phyloP scores from a whole-genome alignment of 2,797 vertebrate genomes.

The Crax fasciolata region DNA sequence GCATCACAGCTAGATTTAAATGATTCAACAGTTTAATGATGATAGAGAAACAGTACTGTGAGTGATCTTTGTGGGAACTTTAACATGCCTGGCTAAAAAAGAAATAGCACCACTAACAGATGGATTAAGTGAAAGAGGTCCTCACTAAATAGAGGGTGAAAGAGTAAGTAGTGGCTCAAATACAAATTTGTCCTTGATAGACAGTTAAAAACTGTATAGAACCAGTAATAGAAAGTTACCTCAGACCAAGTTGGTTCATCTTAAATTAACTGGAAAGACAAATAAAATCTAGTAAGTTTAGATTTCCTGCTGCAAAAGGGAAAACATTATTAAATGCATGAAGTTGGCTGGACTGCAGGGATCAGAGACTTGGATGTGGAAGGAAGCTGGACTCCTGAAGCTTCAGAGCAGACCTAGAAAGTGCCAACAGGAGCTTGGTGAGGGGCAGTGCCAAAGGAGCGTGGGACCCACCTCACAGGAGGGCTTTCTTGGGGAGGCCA shows the following conservation, averaged over 20 bases:
- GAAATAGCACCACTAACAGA: neutral
- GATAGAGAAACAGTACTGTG: neutral
- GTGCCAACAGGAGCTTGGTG: no score
- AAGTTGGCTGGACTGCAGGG: neutral
- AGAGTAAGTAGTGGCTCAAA: neutral
- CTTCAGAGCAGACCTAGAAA: no score
- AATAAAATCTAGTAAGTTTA: neutral
- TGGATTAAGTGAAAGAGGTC: neutral
- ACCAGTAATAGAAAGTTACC: neutral
- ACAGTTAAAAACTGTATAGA: neutral
- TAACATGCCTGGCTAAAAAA: neutral
- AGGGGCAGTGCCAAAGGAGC: no score
- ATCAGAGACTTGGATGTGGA: neutral
- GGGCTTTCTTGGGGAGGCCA: neutral
- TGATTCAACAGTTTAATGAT: neutral
- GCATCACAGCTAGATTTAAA: neutral
- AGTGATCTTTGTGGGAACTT: neutral
- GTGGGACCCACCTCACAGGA: neutral
- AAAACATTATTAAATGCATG: accelerated
- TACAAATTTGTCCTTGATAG: neutral
- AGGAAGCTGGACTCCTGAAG: no score
- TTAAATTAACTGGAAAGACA: neutral
- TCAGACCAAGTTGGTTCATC: neutral
- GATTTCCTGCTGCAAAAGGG: neutral
- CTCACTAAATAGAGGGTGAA: neutral